Evolutionary conservation across 2,888 invertebrate genomes (phyloP), one percentile per base, ranked within the genome.

Genomic region (Cryptocephalus moraei): DNA sequence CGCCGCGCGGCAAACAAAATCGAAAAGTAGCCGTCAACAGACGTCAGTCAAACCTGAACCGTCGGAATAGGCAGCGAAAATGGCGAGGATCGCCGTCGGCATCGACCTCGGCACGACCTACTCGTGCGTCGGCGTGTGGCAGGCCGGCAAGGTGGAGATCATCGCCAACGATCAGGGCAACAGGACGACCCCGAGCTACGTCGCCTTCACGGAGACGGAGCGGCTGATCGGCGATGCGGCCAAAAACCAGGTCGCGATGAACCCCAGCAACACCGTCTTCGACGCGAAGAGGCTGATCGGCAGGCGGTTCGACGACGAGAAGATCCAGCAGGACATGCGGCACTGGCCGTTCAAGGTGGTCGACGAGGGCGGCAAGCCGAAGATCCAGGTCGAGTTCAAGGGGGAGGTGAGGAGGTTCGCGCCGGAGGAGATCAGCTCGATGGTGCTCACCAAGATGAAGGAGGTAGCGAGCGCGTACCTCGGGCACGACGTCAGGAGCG

Each of bases 141-240:
- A 86, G 61, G 78, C 87, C 62, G 84, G 87, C 44, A 86, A 86
- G 67, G 86, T 88, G 59, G 87, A 89, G 66, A 86, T 88, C 54
- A 88, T 90, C 64, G 88, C 90, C 48, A 91, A 91, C 65, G 89
- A 90, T 67, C 89, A 90, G 69, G 90, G 89, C 52, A 90, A 91
- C 69, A 73, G 89, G 44, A 89, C 88, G 10, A 91, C 89, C 42
- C 89, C 90, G 39, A 86, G 86, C 52, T 91, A 88, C 70, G 89
- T 90, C 43, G 88, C 87, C 4, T 91, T 90, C 66, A 88, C 86
- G n/a, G 89, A 90, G 57, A 81, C 80, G 1, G 89, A 90, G 68
- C 75, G 89, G 39, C 73, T 90, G 39, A 86, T 90, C 58, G 89
- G 90, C 36, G 90, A 90, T 72, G 86, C 87, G 11, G 89, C 90